These are phyloP conservation scores for Formica selysi DNA, from an alignment of 1,140 invertebrate species.

Conservation along the genomic window DNA sequence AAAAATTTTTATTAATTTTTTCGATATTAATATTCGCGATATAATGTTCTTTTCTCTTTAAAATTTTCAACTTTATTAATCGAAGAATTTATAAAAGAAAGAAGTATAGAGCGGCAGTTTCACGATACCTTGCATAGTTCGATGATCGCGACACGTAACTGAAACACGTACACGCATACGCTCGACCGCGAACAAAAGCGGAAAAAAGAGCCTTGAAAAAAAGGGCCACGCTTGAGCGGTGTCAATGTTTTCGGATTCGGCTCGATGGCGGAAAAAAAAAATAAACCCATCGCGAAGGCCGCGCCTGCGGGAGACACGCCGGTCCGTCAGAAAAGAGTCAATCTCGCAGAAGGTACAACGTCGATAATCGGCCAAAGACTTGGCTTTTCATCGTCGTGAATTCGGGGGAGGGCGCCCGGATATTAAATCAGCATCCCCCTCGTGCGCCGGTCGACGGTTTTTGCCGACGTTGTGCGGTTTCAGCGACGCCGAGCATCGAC, in stretches of 20 bases:
- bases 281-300: not conserved
- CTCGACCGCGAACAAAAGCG: slow-evolving; percentile 40
- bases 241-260: slow-evolving; percentile 55
- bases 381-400: slow-evolving; percentile 32
- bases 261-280: slow-evolving; percentile 32
- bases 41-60: not conserved
- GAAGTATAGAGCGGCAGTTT: not conserved
- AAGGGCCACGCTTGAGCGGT: slow-evolving; percentile 37
- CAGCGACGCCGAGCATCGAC: slow-evolving; percentile 26
- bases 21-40: not conserved
- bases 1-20: not conserved
- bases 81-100: not conserved
- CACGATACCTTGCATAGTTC: slow-evolving; percentile 3
- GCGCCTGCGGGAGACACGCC: not conserved
- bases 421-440: slow-evolving; percentile 65
- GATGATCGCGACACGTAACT: slow-evolving; percentile 22
- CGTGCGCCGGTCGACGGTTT: slow-evolving; percentile 18
- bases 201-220: slow-evolving; percentile 52
- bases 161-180: slow-evolving; percentile 22
- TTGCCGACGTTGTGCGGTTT: slow-evolving; percentile 49
- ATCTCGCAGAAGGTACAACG: slow-evolving; percentile 57
- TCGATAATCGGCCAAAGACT: slow-evolving; percentile 72
- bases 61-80: not conserved
- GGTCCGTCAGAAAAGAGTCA: slow-evolving; percentile 56
- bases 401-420: not conserved